Evolutionary conservation across 2,888 invertebrate genomes (phyloP).

Genomic region (Eristalinus sepulchralis): DNA sequence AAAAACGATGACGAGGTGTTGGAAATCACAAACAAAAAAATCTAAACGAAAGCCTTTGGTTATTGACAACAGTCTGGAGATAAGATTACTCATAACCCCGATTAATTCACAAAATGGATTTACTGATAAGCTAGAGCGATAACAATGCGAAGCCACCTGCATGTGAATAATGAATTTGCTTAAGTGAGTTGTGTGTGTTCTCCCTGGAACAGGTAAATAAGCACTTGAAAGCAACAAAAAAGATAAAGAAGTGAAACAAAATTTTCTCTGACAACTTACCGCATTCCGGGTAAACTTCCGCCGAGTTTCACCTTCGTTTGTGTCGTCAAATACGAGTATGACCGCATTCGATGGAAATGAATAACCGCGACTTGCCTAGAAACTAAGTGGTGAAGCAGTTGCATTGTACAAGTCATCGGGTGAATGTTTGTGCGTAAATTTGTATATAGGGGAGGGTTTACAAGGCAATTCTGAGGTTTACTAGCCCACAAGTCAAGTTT

Average conservation of each 20-base stretch:
- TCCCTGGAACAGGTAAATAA: background rate
- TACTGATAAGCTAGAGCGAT: background rate
- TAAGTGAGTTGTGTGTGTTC: background rate
- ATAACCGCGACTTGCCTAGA: background rate
- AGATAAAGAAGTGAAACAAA: background rate
- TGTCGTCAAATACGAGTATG: background rate
- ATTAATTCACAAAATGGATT: background rate
- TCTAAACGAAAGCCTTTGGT: background rate
- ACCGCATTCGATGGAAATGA: background rate
- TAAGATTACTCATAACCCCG: background rate
- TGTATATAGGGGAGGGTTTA: background rate
- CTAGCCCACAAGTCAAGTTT: too few species aligned
- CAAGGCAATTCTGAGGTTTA: too few species aligned
- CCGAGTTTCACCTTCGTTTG: background rate
- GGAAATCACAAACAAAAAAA: background rate
- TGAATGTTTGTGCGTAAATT: background rate
- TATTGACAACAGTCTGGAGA: background rate
- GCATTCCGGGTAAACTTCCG: conserved; percentile 18
- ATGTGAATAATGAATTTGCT: background rate
- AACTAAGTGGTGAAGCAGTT: background rate
- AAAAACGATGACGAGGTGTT: background rate
- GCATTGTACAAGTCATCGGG: background rate
- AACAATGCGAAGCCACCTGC: background rate
- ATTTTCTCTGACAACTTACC: background rate
- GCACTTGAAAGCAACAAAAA: background rate